Conservation (phyloP, 2,888 invertebrate genomes). For the Allolobophora icterica region DNA sequence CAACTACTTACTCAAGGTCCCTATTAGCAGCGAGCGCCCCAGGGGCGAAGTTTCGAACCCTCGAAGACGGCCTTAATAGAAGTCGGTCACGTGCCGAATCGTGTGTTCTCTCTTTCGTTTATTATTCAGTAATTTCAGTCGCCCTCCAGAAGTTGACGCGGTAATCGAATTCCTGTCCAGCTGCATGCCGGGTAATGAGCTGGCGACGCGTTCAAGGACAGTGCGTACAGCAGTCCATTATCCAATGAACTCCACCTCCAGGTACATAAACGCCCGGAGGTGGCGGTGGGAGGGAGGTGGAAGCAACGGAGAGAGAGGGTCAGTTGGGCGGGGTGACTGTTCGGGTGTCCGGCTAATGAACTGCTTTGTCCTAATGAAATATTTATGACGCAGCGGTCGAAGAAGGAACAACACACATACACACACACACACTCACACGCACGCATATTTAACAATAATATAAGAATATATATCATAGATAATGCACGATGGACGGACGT, state of each 20-base stretch:
- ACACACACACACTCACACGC: no score
- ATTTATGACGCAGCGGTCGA: background rate
- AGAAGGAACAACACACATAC: background rate
- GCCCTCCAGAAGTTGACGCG: background rate
- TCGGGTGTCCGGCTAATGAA: background rate
- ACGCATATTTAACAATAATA: no score
- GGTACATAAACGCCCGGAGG: no score
- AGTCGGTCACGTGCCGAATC: no score
- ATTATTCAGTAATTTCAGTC: background rate
- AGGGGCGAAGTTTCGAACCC: background rate
- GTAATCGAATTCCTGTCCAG: background rate
- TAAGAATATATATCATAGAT: no score
- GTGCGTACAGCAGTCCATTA: background rate
- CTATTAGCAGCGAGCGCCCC: background rate
- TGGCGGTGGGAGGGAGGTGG: background rate
- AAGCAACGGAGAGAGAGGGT: background rate
- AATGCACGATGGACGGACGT: no score
- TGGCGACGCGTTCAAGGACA: background rate
- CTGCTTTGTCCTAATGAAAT: conserved; percentile 8
- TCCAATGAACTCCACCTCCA: no score
- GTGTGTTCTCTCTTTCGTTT: background rate
- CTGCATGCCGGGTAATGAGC: background rate
- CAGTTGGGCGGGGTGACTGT: background rate
- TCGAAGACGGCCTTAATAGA: background rate
- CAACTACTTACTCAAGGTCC: background rate